Percentiles rank a stretch among this genome's conserved stretches.
These are phyloP conservation scores for Polyommatus icarus DNA, from an alignment of 2,888 invertebrate genomes.

Conservation along the genomic window DNA sequence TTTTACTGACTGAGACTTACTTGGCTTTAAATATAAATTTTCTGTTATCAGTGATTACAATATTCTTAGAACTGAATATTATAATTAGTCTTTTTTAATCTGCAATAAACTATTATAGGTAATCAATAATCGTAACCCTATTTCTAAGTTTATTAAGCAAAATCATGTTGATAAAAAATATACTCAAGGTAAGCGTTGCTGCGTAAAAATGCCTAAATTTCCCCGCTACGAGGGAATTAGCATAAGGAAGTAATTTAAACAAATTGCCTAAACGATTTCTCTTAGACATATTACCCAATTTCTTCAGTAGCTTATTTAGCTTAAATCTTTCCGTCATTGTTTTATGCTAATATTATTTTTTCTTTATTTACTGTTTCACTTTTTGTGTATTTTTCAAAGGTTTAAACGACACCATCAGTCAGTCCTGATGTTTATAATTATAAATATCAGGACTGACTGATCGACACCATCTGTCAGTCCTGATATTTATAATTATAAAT, in stretches of 20 bases:
- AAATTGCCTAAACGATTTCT: conserved; percentile 74
- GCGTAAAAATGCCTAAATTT: conserved; percentile 17
- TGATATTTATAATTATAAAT: too few species aligned
- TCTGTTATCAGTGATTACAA: too few species aligned
- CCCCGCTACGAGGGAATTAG: conserved; percentile 52
- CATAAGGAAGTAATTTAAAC: conserved; percentile 76
- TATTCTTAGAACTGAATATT: not conserved
- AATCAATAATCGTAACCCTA: not conserved
- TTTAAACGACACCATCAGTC: not conserved
- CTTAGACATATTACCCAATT: conserved; percentile 61
- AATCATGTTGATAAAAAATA: conserved; percentile 1
- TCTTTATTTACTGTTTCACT: not conserved
- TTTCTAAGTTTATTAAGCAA: not conserved
- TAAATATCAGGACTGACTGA: too few species aligned
- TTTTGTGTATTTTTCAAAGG: not conserved
- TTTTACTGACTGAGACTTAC: too few species aligned
- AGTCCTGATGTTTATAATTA: not conserved
- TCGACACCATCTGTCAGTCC: too few species aligned
- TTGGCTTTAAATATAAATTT: too few species aligned
- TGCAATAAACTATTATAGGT: not conserved
- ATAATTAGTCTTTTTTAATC: not conserved
- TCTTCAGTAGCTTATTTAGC: conserved; percentile 46
- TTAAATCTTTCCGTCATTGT: conserved; percentile 16
- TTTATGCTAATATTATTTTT: conserved; percentile 16
- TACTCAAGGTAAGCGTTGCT: conserved; percentile 12